Conservation (phyloP, 2,797 vertebrate genomes). For the Notamacropus eugenii region DNA sequence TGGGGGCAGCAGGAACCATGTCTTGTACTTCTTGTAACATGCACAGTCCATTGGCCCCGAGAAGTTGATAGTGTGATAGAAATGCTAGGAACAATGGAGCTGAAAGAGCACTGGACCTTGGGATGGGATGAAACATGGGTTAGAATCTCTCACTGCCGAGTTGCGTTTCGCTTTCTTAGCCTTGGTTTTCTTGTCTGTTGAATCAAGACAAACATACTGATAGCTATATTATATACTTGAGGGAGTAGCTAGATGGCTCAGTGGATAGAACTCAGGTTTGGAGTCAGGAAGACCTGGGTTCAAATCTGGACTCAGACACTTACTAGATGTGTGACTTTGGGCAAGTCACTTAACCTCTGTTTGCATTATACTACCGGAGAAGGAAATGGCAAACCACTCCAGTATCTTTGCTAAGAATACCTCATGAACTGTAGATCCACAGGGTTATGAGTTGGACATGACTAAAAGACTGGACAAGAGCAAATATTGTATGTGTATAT, state of each 20-base stretch:
- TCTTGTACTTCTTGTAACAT: background rate
- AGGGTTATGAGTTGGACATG: background rate
- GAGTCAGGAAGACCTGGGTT: too few relatives aligned
- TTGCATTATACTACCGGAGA: background rate
- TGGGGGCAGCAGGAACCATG: too few relatives aligned
- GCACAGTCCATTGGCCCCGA: too few relatives aligned
- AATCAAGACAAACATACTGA: background rate
- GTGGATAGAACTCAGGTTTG: background rate
- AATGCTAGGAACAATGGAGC: background rate
- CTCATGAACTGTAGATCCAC: too few relatives aligned
- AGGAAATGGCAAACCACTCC: background rate
- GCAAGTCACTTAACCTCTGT: background rate
- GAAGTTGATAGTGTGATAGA: background rate
- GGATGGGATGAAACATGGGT: too few relatives aligned
- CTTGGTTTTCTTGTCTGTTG: background rate
- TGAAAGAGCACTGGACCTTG: too few relatives aligned
- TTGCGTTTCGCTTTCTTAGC: background rate
- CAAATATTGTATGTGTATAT: background rate
- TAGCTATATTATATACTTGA: background rate
- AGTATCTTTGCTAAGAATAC: background rate
- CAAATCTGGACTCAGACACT: too few relatives aligned
- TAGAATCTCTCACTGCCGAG: background rate
- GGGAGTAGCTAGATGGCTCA: background rate
- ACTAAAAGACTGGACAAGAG: background rate
- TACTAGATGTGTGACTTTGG: too few relatives aligned